Percentiles rank a stretch among this genome's conserved stretches.
Evolutionary conservation across 2,888 invertebrate species (phyloP).

Genomic region (Spisula solida): DNA sequence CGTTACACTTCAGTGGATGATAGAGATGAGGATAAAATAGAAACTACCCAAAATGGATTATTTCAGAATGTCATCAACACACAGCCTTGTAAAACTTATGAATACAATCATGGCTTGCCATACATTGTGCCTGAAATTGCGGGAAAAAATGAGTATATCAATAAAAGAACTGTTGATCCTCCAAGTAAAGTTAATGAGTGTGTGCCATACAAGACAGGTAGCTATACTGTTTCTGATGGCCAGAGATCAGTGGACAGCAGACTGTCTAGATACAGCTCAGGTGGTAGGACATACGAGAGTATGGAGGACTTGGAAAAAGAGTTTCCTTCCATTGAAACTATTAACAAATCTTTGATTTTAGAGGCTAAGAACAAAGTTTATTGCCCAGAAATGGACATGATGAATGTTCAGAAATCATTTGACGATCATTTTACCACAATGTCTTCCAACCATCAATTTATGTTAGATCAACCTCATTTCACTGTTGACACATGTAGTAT

Average conservation of each 20-base stretch:
- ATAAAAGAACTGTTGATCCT: background rate
- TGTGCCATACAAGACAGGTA: background rate
- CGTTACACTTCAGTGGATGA: background rate
- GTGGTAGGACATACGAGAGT: background rate
- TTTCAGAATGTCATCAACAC: background rate
- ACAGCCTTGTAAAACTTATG: constrained; percentile 46
- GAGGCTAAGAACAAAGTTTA: background rate
- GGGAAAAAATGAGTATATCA: background rate
- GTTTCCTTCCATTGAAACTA: constrained; percentile 57
- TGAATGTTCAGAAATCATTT: background rate
- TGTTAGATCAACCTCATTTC: background rate
- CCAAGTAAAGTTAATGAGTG: background rate
- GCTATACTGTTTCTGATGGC: background rate
- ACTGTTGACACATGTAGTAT: background rate
- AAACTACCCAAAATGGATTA: background rate
- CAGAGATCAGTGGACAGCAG: background rate
- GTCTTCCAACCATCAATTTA: background rate
- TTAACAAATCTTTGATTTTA: constrained; percentile 35
- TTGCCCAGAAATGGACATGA: background rate
- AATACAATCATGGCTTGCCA: constrained; percentile 64
- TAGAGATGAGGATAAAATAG: background rate
- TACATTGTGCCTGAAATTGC: background rate
- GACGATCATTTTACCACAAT: background rate
- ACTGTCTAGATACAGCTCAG: background rate
- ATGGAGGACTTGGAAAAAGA: constrained; percentile 36